Percentiles rank a stretch among this genome's conserved stretches.
phyloP scores from a whole-genome alignment of 2,888 invertebrate species.

The Norana najaformis region DNA sequence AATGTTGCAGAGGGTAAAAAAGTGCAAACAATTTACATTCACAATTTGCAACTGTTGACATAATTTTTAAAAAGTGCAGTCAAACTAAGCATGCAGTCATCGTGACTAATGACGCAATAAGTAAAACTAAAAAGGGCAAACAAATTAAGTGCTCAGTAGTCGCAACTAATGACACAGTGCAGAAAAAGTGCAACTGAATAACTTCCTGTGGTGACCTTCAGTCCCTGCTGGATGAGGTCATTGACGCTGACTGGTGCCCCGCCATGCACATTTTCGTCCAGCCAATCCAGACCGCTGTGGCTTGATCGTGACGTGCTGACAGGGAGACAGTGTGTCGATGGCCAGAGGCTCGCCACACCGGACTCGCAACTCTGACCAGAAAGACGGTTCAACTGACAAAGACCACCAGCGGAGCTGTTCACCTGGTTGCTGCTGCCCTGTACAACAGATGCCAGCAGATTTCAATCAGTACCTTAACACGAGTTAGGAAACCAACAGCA shows the following conservation, averaged over 20 bases:
- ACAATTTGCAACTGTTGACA: too few species aligned
- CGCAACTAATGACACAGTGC: too few species aligned
- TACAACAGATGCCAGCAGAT: not conserved
- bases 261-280: slow-evolving; percentile 1
- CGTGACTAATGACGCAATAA: too few species aligned
- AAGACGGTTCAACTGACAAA: slow-evolving; percentile 27
- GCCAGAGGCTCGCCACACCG: slow-evolving; percentile 28
- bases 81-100: too few species aligned
- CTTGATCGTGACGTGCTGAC: slow-evolving; percentile 27
- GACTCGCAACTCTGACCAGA: slow-evolving; percentile 35
- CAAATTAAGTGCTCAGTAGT: too few species aligned
- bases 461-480: not conserved
- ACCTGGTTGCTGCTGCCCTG: slow-evolving; percentile 29
- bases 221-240: slow-evolving; percentile 32
- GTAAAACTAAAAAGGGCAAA: too few species aligned
- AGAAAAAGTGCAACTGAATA: too few species aligned
- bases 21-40: too few species aligned
- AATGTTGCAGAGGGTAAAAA: too few species aligned
- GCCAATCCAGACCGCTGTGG: slow-evolving; percentile 30
- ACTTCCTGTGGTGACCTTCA: slow-evolving; percentile 23
- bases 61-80: too few species aligned
- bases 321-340: slow-evolving; percentile 16
- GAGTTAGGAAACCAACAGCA: too few species aligned
- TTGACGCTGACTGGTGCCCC: slow-evolving; percentile 20
- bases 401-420: not conserved